A percentile compares a stretch with the other conserved stretches of the same genome.
phyloP scores from a whole-genome alignment of 2,888 invertebrate genomes.

The Imbricaverruca yamaguchii region DNA sequence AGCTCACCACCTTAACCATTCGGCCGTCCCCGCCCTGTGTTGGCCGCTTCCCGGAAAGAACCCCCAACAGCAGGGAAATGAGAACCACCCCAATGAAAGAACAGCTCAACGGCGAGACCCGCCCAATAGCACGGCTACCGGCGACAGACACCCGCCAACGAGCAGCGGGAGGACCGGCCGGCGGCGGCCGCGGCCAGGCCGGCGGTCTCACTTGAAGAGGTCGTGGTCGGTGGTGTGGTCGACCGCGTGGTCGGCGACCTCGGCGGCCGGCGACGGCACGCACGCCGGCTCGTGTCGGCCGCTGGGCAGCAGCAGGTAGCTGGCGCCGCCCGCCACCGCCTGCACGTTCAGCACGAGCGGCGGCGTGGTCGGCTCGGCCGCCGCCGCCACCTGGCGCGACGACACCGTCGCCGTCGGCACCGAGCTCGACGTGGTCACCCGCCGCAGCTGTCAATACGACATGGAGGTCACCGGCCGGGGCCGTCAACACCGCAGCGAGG shows the following conservation, averaged over 20 bases:
- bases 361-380: conserved; percentile 30
- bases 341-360: conserved; percentile 68
- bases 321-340: conserved; percentile 72
- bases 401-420: conserved; percentile 46
- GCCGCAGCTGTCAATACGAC: conserved; percentile 29
- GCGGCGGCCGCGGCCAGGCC: no score
- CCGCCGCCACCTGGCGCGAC: not conserved
- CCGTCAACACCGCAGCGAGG: conserved; percentile 25
- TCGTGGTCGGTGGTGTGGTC: conserved; percentile 26
- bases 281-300: conserved; percentile 28
- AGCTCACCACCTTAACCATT: no score
- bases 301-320: conserved; percentile 65
- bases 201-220: not conserved
- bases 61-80: no score
- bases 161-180: no score
- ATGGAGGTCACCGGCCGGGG: conserved; percentile 14
- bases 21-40: no score
- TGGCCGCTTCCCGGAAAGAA: no score
- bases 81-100: no score
- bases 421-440: conserved; percentile 55
- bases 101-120: no score
- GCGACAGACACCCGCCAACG: no score
- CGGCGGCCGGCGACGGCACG: conserved; percentile 31
- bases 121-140: no score
- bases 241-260: conserved; percentile 23